Conservation (phyloP, 2,797 vertebrate genomes). For the Enoplosus armatus region DNA sequence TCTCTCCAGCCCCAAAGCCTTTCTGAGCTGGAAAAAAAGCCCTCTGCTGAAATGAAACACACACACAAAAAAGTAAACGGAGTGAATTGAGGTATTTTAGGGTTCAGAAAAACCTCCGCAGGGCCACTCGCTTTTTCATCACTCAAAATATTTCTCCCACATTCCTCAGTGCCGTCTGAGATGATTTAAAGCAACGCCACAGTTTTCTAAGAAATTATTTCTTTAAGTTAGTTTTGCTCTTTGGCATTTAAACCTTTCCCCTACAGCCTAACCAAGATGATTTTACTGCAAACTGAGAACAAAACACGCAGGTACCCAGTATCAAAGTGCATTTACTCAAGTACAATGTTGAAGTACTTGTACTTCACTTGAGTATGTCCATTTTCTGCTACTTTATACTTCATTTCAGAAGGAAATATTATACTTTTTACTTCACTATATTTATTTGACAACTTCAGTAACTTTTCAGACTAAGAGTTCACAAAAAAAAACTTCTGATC, state of each 20-base stretch:
- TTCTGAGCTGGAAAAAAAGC: conserved; percentile 26
- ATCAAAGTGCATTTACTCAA: neutral
- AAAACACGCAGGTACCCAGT: neutral
- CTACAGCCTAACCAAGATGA: neutral
- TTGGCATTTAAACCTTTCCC: neutral
- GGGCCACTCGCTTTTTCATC: neutral
- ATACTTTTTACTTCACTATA: neutral
- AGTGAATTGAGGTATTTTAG: conserved; percentile 12
- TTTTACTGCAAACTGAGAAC: neutral
- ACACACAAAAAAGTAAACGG: neutral
- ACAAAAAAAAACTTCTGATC: neutral
- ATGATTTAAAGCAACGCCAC: neutral
- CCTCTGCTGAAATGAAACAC: conserved; percentile 7
- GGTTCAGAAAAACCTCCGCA: neutral
- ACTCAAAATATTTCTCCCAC: conserved; percentile 2
- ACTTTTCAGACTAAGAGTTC: neutral
- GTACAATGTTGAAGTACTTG: neutral
- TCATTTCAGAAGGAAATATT: too few species aligned
- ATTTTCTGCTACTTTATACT: neutral
- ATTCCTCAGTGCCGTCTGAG: conserved; percentile 10
- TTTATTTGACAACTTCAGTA: neutral
- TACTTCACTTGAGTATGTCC: neutral
- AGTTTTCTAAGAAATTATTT: neutral
- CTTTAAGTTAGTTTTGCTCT: neutral
- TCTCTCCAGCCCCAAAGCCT: conserved; percentile 41